Percentiles rank a stretch among this genome's conserved stretches.
These are phyloP conservation scores for Mesorhabditis spiculigera DNA, from an alignment of 2,888 invertebrate species.

Conservation along the genomic window DNA sequence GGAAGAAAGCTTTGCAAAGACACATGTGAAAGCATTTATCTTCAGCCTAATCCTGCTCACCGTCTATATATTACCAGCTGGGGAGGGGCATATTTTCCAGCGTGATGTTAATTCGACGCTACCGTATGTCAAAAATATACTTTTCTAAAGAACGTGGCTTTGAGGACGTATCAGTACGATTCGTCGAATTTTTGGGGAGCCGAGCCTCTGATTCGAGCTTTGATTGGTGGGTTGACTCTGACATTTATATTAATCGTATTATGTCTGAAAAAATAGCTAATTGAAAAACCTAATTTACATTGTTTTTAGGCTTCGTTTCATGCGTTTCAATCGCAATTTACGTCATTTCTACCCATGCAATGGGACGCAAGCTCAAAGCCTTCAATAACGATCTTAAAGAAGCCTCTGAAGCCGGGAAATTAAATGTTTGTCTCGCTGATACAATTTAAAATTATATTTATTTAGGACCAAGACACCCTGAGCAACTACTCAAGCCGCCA, in stretches of 20 bases:
- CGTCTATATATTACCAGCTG: background rate
- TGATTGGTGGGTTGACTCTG: background rate
- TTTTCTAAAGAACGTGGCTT: background rate
- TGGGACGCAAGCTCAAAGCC: background rate
- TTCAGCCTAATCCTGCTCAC: background rate
- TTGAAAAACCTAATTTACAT: background rate
- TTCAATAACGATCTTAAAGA: background rate
- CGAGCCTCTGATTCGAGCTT: background rate
- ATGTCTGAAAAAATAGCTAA: no score
- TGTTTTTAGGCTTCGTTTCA: slow-evolving; percentile 2
- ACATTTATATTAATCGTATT: no score
- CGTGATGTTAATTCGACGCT: background rate
- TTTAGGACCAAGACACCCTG: background rate
- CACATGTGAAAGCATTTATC: background rate
- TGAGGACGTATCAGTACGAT: background rate
- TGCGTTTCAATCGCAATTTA: slow-evolving; percentile 1
- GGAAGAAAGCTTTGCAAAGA: slow-evolving; percentile 3
- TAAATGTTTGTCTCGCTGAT: background rate
- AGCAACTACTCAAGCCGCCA: background rate
- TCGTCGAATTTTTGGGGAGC: background rate
- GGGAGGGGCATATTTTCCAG: background rate
- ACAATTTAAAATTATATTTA: background rate
- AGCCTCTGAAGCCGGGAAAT: slow-evolving; percentile 2
- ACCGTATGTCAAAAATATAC: background rate
- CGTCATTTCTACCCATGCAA: background rate